phyloP scores from a whole-genome alignment of 1,140 invertebrate genomes.

The Venustaconcha ellipsiformis region DNA sequence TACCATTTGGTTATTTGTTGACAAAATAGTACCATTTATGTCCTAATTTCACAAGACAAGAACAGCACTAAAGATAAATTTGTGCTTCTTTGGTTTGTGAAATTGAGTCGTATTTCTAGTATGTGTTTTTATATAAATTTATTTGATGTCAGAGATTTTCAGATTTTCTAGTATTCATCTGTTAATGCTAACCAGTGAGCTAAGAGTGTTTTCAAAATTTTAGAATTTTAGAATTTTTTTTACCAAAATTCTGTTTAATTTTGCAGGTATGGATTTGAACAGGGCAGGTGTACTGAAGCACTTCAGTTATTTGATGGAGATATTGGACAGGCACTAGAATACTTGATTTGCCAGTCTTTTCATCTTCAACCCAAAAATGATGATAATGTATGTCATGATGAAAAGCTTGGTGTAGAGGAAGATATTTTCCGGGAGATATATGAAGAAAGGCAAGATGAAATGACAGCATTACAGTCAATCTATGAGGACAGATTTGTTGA shows the following conservation, averaged over 20 bases:
- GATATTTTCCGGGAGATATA: constrained; percentile 40
- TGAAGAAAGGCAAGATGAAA: constrained; percentile 59
- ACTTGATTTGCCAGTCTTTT: constrained; percentile 54
- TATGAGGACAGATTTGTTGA: constrained; percentile 60
- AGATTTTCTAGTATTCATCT: neutral
- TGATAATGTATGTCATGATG: constrained; percentile 5
- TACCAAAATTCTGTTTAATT: constrained; percentile 11
- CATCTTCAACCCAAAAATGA: constrained; percentile 8
- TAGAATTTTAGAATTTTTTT: too few relatives aligned
- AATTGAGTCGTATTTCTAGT: neutral
- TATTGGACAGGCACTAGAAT: constrained; percentile 56
- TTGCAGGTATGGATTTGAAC: constrained; percentile 63
- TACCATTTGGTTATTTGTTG: too few relatives aligned
- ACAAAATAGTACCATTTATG: too few relatives aligned
- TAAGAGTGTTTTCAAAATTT: neutral
- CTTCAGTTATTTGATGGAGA: constrained; percentile 58
- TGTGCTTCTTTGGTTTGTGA: neutral
- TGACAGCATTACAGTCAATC: constrained; percentile 59
- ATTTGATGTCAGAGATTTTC: neutral
- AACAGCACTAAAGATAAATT: too few relatives aligned
- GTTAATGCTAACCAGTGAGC: too few relatives aligned
- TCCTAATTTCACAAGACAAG: too few relatives aligned
- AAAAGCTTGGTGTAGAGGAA: neutral
- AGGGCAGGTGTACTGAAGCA: constrained; percentile 53
- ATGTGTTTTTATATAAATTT: neutral